Evolutionary conservation across 2,797 vertebrate genomes (phyloP), one percentile per base, ranked within the genome.

Genomic region (Carapus acus): DNA sequence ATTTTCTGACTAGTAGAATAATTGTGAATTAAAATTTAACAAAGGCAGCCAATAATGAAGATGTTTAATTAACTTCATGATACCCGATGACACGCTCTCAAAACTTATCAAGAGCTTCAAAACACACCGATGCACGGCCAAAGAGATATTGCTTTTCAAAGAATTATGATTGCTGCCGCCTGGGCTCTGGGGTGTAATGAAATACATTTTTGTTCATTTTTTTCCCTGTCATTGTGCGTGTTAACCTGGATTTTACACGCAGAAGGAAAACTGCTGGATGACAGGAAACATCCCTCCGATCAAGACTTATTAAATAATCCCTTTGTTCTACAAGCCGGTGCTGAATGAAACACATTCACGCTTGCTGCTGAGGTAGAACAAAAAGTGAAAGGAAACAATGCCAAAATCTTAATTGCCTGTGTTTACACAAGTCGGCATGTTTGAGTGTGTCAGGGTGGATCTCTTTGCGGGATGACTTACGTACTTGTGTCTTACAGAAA

Each of bases 141-240:
- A 79, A 78, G 80, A 76, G 76, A 71, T 66, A 81, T 72, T 76
- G 65, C 81, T 77, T 43, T 55, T 76, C 71, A 69, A 80, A 84
- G 83, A 80, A 87, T 86, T 84, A 85, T 73, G 57, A 71, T 80
- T 76, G 78, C 78, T 76, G 74, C 60, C 73, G 73, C 72, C 42
- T 5, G 61, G 63, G 61, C 74, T 71, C 71, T 67, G 61, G 64
- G 19, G 58, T 49, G 79, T 73, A 85, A 86, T 89, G 88, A 88
- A 89, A 86, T 75, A 85, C 49, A 81, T 73, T 84, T 79, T 71
- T 79, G 61, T 81, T 82, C 48, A 54, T 84, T 85, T 80, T 74
- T 72, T 74, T 80, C 79, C 79, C 64, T 81, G 73, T 80, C 73
- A 51, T 74, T 71, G 59, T 72, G 42, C 61, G 21, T 74, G 56